Conservation (phyloP, 2,797 vertebrate species). For the Lacerta bilineata region DNA sequence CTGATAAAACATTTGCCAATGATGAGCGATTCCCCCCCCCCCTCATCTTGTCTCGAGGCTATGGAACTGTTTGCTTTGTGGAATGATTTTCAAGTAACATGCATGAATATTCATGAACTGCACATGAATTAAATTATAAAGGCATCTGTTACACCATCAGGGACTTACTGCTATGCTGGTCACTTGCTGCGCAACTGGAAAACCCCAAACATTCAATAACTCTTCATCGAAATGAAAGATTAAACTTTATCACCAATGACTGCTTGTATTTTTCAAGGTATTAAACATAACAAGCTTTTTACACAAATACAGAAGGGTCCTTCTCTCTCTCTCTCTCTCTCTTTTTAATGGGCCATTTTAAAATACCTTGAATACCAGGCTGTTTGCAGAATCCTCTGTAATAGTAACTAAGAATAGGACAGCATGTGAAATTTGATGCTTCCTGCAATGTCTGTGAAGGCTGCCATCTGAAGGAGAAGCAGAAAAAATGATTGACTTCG, state of each 20-base stretch:
- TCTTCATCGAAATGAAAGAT: slow-evolving; percentile 43
- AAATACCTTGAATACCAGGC: neutral
- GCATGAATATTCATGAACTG: slow-evolving; percentile 68
- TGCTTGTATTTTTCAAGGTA: slow-evolving; percentile 14
- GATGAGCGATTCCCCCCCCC: slow-evolving; percentile 15
- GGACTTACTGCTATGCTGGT: slow-evolving; percentile 57
- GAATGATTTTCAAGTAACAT: slow-evolving; percentile 63
- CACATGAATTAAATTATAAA: slow-evolving; percentile 70
- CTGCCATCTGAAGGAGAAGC: slow-evolving; percentile 2
- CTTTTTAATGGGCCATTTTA: neutral
- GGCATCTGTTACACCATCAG: slow-evolving; percentile 64
- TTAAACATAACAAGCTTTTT: neutral
- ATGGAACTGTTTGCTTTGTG: slow-evolving; percentile 50
- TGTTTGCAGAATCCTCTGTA: neutral
- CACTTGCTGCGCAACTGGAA: slow-evolving; percentile 55
- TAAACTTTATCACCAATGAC: slow-evolving; percentile 45
- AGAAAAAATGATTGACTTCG: accelerated
- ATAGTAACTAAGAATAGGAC: neutral
- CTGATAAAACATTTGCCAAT: slow-evolving; percentile 54
- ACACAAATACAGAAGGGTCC: neutral
- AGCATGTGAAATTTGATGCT: neutral
- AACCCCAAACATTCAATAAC: slow-evolving; percentile 34
- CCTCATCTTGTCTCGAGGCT: slow-evolving; percentile 55
- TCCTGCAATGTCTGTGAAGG: neutral
- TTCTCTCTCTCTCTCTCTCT: too few relatives aligned